Evolutionary conservation across 1,140 invertebrate genomes (phyloP), one percentile per base, ranked within the genome.

Genomic region (Brachionus calyciflorus): DNA sequence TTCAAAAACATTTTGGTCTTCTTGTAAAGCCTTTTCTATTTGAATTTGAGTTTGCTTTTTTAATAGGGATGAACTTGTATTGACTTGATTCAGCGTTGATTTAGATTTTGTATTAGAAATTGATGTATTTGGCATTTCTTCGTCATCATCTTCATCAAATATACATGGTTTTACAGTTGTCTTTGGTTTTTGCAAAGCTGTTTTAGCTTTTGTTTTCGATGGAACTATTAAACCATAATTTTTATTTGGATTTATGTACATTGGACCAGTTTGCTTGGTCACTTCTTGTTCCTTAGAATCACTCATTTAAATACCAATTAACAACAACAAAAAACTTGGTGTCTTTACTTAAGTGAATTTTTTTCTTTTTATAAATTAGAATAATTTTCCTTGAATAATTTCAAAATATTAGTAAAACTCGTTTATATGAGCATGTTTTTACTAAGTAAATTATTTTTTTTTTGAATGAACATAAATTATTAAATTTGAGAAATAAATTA

Each of bases 1-100:
- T 63, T 78, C 77, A 24, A 75, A 78, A 12, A 78, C 65, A n/a
- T 19, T 53, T 57, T 65, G 49, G 28, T 78, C 77, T 48, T 78
- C 68, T 55, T 60, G 26, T n/a, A 78, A 17, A 7, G 77, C 77
- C 41, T 78, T 57, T 41, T 78, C 77, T 12, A 78, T 77, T 53
- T 60, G 28, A 24, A 44, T 51, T 60, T 77, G 75, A 77, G 70
- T 55, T 76, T 76, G 37, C 28, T 53, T 53, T 28, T 57, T 76
- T n/a, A 76, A n/a, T 24, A 57, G 30, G 21, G 40, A 28, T 21
- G 70, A 55, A n/a, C 17, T 55, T 60, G 70, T 76, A 33, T 73
- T 73, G 12, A 73, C 69, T 21, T 37, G 44, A 26, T 14, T 0
- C 7, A 17, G 3, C 19, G 69, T 12, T n/a, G 48, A 10, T 55